Evolutionary conservation across 2,888 invertebrate genomes (phyloP).

Genomic region (Flabesymbios commensalis): DNA sequence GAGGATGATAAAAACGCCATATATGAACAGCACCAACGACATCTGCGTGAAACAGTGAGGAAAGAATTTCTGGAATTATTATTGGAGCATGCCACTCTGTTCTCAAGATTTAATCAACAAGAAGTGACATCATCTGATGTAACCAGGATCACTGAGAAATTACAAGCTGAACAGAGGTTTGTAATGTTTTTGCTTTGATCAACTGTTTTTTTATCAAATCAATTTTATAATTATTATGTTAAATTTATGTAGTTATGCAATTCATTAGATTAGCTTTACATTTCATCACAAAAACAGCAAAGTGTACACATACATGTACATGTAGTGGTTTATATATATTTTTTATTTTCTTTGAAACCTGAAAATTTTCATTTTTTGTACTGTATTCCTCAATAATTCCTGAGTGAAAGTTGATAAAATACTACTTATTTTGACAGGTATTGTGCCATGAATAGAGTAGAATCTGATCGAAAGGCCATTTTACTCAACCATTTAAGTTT

Average conservation of each 20-base stretch:
- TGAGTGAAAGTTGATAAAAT: background rate
- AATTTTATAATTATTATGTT: background rate
- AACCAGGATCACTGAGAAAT: conserved; percentile 86
- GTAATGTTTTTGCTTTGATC: background rate
- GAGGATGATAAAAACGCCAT: conserved; percentile 89
- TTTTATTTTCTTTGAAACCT: too few species aligned
- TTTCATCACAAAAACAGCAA: too few species aligned
- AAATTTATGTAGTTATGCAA: background rate
- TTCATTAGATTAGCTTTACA: too few species aligned
- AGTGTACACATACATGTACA: too few species aligned
- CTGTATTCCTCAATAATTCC: too few species aligned
- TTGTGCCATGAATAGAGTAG: conserved; percentile 88
- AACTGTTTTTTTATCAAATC: background rate
- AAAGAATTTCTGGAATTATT: conserved; percentile 91
- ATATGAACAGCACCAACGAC: conserved; percentile 84
- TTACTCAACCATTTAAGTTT: conserved; percentile 93
- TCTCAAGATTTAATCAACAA: conserved; percentile 88
- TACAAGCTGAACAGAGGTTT: conserved; percentile 88
- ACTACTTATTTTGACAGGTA: conserved; percentile 68
- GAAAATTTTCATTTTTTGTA: too few species aligned
- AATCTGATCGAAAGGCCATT: conserved; percentile 92
- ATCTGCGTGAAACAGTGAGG: conserved; percentile 74
- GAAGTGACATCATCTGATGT: conserved; percentile 93
- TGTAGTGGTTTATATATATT: too few species aligned
- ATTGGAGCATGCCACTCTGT: conserved; percentile 88